These are phyloP conservation scores for Isoperla grammatica DNA, from an alignment of 2,888 invertebrate genomes.

Conservation along the genomic window DNA sequence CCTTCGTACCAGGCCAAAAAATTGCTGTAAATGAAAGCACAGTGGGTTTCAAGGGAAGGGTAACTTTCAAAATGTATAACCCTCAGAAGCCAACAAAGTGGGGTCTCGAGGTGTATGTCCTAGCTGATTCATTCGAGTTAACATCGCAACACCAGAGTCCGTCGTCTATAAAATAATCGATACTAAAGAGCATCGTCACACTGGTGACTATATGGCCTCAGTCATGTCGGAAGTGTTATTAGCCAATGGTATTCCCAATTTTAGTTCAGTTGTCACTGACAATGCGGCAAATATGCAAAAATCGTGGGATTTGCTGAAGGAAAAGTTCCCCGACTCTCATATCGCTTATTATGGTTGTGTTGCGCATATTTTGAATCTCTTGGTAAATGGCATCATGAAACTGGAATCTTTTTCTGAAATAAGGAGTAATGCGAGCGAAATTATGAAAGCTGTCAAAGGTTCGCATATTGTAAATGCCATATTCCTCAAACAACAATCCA, in stretches of 20 bases:
- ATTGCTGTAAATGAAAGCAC: too few species aligned
- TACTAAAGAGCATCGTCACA: background rate
- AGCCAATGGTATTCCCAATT: background rate
- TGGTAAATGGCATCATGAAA: constrained; percentile 1
- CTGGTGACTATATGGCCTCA: background rate
- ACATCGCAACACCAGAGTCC: background rate
- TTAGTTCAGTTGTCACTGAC: constrained; percentile 23
- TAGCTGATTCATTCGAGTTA: too few species aligned
- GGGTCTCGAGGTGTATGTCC: too few species aligned
- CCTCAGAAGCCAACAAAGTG: too few species aligned
- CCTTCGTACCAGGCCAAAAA: too few species aligned
- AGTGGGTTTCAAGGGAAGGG: too few species aligned
- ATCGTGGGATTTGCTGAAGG: constrained; percentile 31
- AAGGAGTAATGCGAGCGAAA: background rate
- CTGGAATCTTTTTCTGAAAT: background rate
- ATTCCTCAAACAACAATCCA: background rate
- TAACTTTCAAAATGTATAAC: too few species aligned
- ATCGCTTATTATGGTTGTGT: background rate
- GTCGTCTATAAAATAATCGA: background rate
- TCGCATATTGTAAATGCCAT: constrained; percentile 1
- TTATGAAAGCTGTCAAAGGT: constrained; percentile 1
- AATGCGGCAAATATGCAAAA: constrained; percentile 34
- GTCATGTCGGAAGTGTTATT: background rate
- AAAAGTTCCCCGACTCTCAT: constrained; percentile 27
- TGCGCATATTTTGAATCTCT: background rate